Evolutionary conservation across 2,888 invertebrate species (phyloP), one percentile per base, ranked within the genome.

Genomic region (Ametastegia equiseti): DNA sequence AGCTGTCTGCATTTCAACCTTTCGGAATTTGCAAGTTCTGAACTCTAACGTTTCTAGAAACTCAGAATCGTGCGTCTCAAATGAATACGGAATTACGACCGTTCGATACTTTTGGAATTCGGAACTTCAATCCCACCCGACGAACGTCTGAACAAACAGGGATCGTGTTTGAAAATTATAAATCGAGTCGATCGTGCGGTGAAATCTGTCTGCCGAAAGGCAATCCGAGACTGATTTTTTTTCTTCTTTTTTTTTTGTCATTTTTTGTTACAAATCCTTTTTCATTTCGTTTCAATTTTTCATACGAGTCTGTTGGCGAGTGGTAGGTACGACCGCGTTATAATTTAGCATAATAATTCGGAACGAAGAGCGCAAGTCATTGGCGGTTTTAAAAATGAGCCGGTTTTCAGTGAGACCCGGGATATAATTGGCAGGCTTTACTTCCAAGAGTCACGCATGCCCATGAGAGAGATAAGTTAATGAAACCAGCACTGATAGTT

Each of bases 371-470:
- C n/a, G n/a, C n/a, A 71, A 71, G 71, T 71, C 45, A 47, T 71
- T 71, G 27, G 47, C 23, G 36, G 80, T 65, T 63, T 45, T 63
- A 83, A 83, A 82, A 86, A 85, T 85, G 83, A 80, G 69, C 80
- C n/a, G 77, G 80, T 83, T 83, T 83, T 83, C 83, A 71, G 36
- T 27, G 39, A 54, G 54, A 15, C 39, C 13, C 15, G n/a, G 9
- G 42, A 71, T 80, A 63, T 73, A 81, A 81, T 81, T 75, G 81
- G 77, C 75, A 73, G 82, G 82, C 47, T 85, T 90, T 88, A 90
- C 86, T 89, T 85, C 86, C 84, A 81, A 85, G 82, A 89, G 90
- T 90, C 90, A 91, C 90, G 91, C 89, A 90, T 88, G 85, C 83
- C 82, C 69, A 81, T 73, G 57, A 23, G 23, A 57, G 81, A 88